Base-by-base conservation (phyloP, 2,888 invertebrate species). In the Colostygia pectinataria region DNA sequence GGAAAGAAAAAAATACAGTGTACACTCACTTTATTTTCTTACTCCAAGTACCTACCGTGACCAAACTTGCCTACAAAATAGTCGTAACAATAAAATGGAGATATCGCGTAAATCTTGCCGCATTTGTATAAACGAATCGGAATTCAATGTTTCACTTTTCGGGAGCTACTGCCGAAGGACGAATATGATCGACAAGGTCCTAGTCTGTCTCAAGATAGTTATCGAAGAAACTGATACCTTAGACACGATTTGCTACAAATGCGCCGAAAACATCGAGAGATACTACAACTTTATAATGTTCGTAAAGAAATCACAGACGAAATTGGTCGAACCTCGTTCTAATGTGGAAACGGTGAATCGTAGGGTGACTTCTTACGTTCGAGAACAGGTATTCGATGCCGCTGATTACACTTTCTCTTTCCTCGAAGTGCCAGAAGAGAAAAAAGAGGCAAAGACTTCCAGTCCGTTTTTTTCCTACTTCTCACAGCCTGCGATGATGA, bases 381-480 rank as follows among this genome's bases (percentile, higher is more conserved):
- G 77, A 10, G 82, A 87, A 50, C 76, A 84, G 64, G 74, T 83
- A 4, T 70, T 71, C 25, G 85, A 85, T 43, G 25, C 80, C 0
- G 85, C 81, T 0, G 85, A 87, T 55, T 82, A 77, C 54, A 78
- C 84, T 0, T 87, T 89, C 56, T 85, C 87, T 0, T 83, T 84
- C 50, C 73, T 84, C 31, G 82, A 84, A 55, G 50, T 67, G 31
- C 72, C 73, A 8, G 71, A 77, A 24, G 78, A 81, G 40, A 77
- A 82, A 32, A 74, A 75, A 38, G 77, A 80, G 47, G 68, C 71
- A 18, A 78, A 75, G 42, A 45, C 66, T 25, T 85, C 88, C 28
- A 85, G 82, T 61, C 79, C 84, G 4, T 76, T 85, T 50, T 88
- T 88, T 68, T 85, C 87, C 3, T 87, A 81, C 63, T 82, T 83